Evolutionary conservation across 2,888 invertebrate genomes (phyloP).

Genomic region (Drosophila paracracens): DNA sequence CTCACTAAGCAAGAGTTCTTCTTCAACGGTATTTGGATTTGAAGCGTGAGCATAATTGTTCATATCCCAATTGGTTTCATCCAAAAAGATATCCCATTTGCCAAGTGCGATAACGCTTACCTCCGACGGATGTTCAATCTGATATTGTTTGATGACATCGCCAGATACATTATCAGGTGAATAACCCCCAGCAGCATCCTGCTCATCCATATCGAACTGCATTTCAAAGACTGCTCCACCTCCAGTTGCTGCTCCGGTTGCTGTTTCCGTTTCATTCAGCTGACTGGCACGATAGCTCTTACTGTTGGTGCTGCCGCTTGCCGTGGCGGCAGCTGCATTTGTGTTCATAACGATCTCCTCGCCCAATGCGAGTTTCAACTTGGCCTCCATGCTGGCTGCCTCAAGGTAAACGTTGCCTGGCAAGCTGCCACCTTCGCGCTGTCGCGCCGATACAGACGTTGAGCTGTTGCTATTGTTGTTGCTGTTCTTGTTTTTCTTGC

Average conservation of each 20-base stretch:
- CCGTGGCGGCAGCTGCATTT: constrained; percentile 20
- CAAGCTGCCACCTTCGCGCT: constrained; percentile 89
- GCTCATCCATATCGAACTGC: constrained; percentile 51
- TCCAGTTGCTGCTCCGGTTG: constrained; percentile 21
- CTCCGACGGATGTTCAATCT: constrained; percentile 49
- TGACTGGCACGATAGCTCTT: constrained; percentile 51
- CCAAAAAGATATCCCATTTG: constrained; percentile 37
- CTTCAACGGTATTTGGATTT: background rate
- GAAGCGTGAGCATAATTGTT: constrained; percentile 4
- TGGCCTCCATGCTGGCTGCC: constrained; percentile 55
- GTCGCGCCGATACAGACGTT: constrained; percentile 84
- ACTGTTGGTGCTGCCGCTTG: constrained; percentile 21
- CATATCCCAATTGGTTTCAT: constrained; percentile 34
- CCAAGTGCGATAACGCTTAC: constrained; percentile 48
- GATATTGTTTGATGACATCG: constrained; percentile 18
- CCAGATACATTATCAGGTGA: background rate
- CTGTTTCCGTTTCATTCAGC: constrained; percentile 32
- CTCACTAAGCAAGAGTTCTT: constrained; percentile 8
- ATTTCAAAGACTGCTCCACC: background rate
- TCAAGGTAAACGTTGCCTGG: constrained; percentile 86
- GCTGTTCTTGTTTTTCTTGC: constrained; percentile 77
- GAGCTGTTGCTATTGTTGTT: constrained; percentile 28
- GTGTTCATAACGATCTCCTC: constrained; percentile 11
- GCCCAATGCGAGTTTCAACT: constrained; percentile 46
- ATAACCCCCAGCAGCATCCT: constrained; percentile 12